phyloP scores from a whole-genome alignment of 2,888 invertebrate genomes.

The Toxonevra muliebris region DNA sequence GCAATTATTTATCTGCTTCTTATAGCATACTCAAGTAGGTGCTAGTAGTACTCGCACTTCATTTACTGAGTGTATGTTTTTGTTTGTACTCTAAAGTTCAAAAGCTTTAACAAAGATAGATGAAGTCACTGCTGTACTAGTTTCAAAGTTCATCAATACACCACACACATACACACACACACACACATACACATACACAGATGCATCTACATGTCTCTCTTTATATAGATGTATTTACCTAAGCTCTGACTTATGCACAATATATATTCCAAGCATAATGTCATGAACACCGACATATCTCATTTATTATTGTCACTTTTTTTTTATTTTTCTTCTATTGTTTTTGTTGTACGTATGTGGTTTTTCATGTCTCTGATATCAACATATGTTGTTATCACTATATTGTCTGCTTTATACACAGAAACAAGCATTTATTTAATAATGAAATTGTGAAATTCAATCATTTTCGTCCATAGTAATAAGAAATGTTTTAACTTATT shows the following conservation, averaged over 20 bases:
- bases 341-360: background rate
- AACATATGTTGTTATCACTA: too few relatives aligned
- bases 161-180: background rate
- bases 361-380: too few relatives aligned
- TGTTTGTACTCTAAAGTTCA: constrained; percentile 3
- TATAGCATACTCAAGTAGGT: too few relatives aligned
- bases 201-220: constrained; percentile 8
- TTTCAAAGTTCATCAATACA: background rate
- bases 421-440: too few relatives aligned
- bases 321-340: constrained; percentile 11
- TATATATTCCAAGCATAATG: constrained; percentile 3
- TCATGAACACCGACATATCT: constrained; percentile 18
- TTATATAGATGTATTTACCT: constrained; percentile 5
- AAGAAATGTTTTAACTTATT: too few relatives aligned
- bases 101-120: constrained; percentile 27
- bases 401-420: too few relatives aligned
- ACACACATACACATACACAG: background rate
- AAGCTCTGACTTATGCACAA: background rate
- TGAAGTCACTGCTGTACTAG: constrained; percentile 13
- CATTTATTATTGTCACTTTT: constrained; percentile 29
- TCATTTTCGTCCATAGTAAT: too few relatives aligned
- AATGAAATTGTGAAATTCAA: too few relatives aligned
- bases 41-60: too few relatives aligned
- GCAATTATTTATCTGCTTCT: too few relatives aligned
- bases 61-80: constrained; percentile 38